Percentiles rank a stretch among this genome's conserved stretches.
phyloP scores from a whole-genome alignment of 2,888 invertebrate species.

The Polyommatus iphigenia region DNA sequence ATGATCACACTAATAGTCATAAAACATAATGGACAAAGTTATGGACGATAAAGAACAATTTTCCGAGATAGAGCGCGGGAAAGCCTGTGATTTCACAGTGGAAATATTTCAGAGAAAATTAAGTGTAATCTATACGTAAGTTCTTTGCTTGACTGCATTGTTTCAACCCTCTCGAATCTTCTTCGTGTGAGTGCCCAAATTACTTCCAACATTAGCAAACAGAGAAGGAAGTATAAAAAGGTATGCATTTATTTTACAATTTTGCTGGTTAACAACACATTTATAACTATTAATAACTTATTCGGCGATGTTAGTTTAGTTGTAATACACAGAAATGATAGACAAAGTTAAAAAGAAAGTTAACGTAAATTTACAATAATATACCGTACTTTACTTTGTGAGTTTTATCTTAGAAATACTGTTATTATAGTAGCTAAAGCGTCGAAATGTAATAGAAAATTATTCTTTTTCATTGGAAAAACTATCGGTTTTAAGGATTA shows the following conservation, averaged over 20 bases:
- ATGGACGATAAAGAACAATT: background rate
- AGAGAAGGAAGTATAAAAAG: background rate
- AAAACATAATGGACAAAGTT: background rate
- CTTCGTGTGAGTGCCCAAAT: background rate
- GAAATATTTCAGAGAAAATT: background rate
- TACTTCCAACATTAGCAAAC: background rate
- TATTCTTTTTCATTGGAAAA: too few species aligned
- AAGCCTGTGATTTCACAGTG: background rate
- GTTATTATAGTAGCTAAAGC: too few species aligned
- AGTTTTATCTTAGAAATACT: too few species aligned
- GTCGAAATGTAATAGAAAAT: too few species aligned
- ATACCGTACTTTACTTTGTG: too few species aligned
- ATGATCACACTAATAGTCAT: background rate
- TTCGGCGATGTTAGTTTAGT: too few species aligned
- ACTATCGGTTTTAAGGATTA: too few species aligned
- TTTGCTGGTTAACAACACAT: too few species aligned
- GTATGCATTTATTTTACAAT: background rate
- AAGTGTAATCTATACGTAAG: background rate
- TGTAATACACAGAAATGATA: too few species aligned
- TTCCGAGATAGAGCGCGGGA: background rate
- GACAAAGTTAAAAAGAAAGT: too few species aligned
- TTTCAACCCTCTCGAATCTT: background rate
- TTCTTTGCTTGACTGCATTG: constrained; percentile 3
- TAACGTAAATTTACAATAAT: too few species aligned
- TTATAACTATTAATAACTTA: too few species aligned